Percentiles rank a stretch among this genome's conserved stretches.
Evolutionary conservation across 2,113 vertebrate genomes (phyloP).

Genomic region (Galbula dea): DNA sequence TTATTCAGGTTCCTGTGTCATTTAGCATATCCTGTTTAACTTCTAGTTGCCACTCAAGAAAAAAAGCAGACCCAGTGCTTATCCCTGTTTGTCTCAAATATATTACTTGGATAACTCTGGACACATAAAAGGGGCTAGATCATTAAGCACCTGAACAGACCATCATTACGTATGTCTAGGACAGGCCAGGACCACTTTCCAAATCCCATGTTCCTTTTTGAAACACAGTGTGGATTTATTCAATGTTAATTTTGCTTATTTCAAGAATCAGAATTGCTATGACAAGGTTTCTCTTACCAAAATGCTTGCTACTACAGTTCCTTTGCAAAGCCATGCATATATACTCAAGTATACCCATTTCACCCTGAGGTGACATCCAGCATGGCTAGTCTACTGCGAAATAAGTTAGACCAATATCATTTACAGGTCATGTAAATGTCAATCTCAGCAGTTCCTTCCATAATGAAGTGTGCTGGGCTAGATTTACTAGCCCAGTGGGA

Average conservation of each 20-base stretch:
- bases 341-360: neutral
- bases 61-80: neutral
- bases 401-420: conserved; percentile 13
- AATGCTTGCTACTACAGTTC: neutral
- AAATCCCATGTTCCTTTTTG: neutral
- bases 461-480: neutral
- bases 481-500: conserved; percentile 25
- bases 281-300: neutral
- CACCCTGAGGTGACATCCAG: conserved; percentile 10
- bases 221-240: neutral
- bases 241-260: neutral
- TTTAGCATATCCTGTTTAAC: neutral
- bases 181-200: neutral
- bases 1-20: neutral
- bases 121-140: neutral
- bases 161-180: neutral
- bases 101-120: neutral
- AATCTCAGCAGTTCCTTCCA: conserved; percentile 12
- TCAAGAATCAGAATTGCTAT: neutral
- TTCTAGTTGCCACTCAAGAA: neutral
- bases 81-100: neutral
- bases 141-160: neutral
- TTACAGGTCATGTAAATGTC: conserved; percentile 27
- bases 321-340: neutral
- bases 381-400: conserved; percentile 42